phyloP scores from a whole-genome alignment of 2,797 vertebrate genomes.

The Zalophus californianus region DNA sequence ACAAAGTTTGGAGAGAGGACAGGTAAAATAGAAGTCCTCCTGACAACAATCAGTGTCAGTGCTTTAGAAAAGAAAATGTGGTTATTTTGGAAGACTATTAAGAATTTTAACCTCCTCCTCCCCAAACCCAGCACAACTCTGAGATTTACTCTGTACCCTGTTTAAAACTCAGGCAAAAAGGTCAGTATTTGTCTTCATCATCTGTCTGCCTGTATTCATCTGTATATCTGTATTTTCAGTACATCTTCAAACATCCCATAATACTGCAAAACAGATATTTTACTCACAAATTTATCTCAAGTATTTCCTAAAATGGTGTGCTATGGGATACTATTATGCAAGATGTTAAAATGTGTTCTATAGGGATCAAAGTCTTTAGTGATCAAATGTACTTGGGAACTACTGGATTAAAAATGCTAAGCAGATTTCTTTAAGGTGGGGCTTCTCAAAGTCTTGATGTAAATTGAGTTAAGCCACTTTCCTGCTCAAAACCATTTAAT shows the following conservation, averaged over 20 bases:
- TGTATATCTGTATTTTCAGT: slow-evolving; percentile 16
- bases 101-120: background rate
- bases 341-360: slow-evolving; percentile 11
- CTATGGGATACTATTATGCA: background rate
- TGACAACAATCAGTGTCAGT: background rate
- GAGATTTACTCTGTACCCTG: background rate
- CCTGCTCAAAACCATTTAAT: slow-evolving; percentile 24
- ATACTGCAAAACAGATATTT: background rate
- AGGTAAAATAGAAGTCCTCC: slow-evolving; percentile 21
- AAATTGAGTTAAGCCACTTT: slow-evolving; percentile 54
- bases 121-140: background rate
- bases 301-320: slow-evolving; percentile 39
- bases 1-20: background rate
- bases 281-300: slow-evolving; percentile 21
- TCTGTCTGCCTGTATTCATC: background rate
- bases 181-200: background rate
- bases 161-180: slow-evolving; percentile 17
- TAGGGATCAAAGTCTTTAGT: slow-evolving; percentile 46
- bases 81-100: slow-evolving; percentile 25
- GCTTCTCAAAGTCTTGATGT: slow-evolving; percentile 34
- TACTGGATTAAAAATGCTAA: slow-evolving; percentile 65
- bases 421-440: slow-evolving; percentile 39
- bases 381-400: slow-evolving; percentile 47
- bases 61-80: slow-evolving; percentile 35
- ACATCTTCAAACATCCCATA: background rate